Evolutionary conservation across 2,113 vertebrate genomes (phyloP), one percentile per base, ranked within the genome.

Genomic region (Acrocephalus kingi): DNA sequence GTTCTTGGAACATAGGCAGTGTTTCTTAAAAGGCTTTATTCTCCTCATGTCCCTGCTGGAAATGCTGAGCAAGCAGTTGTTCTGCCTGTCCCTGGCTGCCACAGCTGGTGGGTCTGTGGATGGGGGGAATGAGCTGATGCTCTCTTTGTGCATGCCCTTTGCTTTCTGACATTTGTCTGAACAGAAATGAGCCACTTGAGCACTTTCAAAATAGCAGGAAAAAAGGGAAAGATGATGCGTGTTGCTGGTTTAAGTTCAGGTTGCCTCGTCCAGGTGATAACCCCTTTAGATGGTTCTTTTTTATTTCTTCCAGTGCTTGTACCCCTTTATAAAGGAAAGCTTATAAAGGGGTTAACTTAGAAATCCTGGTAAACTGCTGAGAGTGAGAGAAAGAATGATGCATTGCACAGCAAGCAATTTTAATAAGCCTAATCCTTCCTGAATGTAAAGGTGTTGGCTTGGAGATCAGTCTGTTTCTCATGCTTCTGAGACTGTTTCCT

Each of bases 391-490:
- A 94, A 28, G 24, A 85, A 43, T 2, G 35, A 56, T 83, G 48
- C n/a, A 19, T 93, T 93, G 58, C 55, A 64, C 80, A 56, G 58
- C 59, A 85, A 74, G 49, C n/a, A 23, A 22, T 91, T 89, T 87
- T 83, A 85, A 59, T 85, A 66, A 95, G 49, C 58, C 75, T 87
- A 76, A 93, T 96, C 85, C 67, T 76, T 87, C 28, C 41, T 73
- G 18, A 84, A 66, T 62, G 37, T 93, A 78, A 93, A 91, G 64
- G 24, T 71, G 43, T 43, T 89, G 74, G 20, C 35, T 74, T 80
- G 67, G 41, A 12, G 72, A 35, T 73, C 21, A 23, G 25, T 72
- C 15, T 62, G 24, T 58, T 62, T 74, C 46, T 54, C 0, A 0
- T 88, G 51, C 54, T 88, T 73, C 51, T 63, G 71, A 66, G 67